These are phyloP conservation scores for Anorthoa munda DNA, from an alignment of 2,888 invertebrate genomes.

Conservation along the genomic window DNA sequence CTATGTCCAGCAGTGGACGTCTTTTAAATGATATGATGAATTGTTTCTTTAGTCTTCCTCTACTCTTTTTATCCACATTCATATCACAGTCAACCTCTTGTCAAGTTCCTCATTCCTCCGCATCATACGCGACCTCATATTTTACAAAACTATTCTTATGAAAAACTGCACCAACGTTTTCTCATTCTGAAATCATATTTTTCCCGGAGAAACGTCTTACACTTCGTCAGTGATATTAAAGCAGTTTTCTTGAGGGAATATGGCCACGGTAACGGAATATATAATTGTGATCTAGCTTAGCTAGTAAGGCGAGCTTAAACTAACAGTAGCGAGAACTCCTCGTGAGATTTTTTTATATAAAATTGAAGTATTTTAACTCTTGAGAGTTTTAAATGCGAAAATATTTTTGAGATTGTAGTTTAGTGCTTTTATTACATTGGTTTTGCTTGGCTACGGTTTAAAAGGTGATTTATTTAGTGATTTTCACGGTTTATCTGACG, in stretches of 20 bases:
- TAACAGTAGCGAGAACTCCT: background rate
- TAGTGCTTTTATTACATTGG: background rate
- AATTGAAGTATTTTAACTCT: background rate
- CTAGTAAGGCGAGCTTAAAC: constrained; percentile 3
- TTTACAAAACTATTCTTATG: background rate
- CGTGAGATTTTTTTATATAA: background rate
- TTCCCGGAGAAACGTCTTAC: background rate
- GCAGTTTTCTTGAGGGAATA: constrained; percentile 8
- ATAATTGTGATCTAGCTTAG: constrained; percentile 21
- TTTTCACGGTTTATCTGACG: too few relatives aligned
- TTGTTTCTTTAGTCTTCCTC: too few relatives aligned
- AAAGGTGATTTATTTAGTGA: too few relatives aligned
- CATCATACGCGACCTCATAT: background rate
- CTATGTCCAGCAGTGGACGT: too few relatives aligned
- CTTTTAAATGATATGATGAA: too few relatives aligned
- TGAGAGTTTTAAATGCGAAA: background rate
- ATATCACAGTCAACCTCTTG: too few relatives aligned
- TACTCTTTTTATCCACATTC: too few relatives aligned
- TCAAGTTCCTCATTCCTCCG: too few relatives aligned
- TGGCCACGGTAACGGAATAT: constrained; percentile 4
- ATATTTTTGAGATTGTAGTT: background rate
- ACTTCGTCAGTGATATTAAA: constrained; percentile 10
- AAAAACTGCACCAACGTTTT: background rate
- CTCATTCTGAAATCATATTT: background rate
- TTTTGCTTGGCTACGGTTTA: background rate